A percentile compares a stretch with the other conserved stretches of the same genome.
Evolutionary conservation across 2,797 vertebrate species (phyloP).

Genomic region (Pantherophis vulpinus): DNA sequence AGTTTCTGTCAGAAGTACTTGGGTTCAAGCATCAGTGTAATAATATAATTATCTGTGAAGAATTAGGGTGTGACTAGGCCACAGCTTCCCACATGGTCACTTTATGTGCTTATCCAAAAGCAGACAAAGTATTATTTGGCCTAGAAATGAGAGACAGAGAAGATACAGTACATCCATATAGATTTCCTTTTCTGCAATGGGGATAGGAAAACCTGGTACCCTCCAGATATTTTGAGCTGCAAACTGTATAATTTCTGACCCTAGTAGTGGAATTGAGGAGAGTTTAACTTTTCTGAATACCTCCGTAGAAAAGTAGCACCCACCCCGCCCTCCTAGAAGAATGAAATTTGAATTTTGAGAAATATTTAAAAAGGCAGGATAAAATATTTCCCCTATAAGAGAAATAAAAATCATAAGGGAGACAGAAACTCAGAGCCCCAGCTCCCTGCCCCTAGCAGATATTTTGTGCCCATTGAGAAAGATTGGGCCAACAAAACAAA

Average conservation of each 20-base stretch:
- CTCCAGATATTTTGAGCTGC: background rate
- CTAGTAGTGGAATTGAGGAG: background rate
- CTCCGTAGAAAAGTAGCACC: too few relatives aligned
- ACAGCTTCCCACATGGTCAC: background rate
- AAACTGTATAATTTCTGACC: background rate
- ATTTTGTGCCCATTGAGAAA: too few relatives aligned
- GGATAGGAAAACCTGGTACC: background rate
- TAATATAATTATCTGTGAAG: conserved; percentile 20
- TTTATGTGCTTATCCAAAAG: background rate
- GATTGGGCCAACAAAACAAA: too few relatives aligned
- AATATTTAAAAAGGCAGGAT: too few relatives aligned
- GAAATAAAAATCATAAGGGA: too few relatives aligned
- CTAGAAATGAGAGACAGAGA: background rate
- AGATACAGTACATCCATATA: background rate
- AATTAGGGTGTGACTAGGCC: background rate
- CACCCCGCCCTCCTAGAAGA: too few relatives aligned
- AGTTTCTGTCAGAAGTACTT: conserved; percentile 3
- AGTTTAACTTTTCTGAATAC: background rate
- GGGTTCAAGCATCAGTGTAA: background rate
- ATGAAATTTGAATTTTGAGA: too few relatives aligned
- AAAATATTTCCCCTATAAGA: too few relatives aligned
- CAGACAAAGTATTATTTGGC: background rate
- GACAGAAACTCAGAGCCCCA: too few relatives aligned
- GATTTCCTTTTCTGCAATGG: background rate
- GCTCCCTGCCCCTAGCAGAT: too few relatives aligned